These are phyloP conservation scores for Plectus sambesii DNA, from an alignment of 1,140 invertebrate genomes.

Conservation along the genomic window DNA sequence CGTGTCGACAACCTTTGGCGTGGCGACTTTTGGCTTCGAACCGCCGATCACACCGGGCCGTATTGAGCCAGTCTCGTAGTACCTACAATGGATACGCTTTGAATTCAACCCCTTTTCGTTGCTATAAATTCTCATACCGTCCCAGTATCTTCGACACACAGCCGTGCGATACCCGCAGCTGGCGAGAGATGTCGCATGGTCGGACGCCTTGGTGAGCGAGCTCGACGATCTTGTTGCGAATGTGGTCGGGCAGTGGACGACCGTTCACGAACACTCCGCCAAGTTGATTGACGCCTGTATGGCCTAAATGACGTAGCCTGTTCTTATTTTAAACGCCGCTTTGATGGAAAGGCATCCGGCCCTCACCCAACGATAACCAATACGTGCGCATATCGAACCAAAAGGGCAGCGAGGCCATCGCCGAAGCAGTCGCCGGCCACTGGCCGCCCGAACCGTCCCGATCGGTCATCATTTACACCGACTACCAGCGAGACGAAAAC, in stretches of 20 bases:
- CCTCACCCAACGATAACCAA: no score
- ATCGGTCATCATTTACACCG: no score
- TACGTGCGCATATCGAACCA: no score
- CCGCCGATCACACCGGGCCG: conserved; percentile 91
- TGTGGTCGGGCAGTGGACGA: conserved; percentile 77
- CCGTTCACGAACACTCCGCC: conserved; percentile 93
- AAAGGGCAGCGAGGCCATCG: no score
- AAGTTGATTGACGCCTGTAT: conserved; percentile 75
- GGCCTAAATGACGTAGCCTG: no score
- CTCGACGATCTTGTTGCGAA: conserved; percentile 82
- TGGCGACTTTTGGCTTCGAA: conserved; percentile 97
- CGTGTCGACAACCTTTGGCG: conserved; percentile 91
- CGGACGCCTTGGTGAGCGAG: conserved; percentile 72
- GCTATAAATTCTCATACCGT: no score
- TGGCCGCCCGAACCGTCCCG: no score
- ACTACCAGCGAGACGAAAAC: no score
- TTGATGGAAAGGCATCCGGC: no score
- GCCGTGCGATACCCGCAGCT: conserved; percentile 85
- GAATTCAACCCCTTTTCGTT: no score
- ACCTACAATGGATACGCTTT: conserved; percentile 57
- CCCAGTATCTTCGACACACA: conserved; percentile 86
- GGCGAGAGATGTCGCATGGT: conserved; percentile 86
- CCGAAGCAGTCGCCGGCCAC: no score
- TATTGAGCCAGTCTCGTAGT: conserved; percentile 96
- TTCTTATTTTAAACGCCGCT: no score